Percentiles rank a stretch among this genome's conserved stretches.
phyloP scores from a whole-genome alignment of 2,797 vertebrate genomes.

The Apogon talboti region DNA sequence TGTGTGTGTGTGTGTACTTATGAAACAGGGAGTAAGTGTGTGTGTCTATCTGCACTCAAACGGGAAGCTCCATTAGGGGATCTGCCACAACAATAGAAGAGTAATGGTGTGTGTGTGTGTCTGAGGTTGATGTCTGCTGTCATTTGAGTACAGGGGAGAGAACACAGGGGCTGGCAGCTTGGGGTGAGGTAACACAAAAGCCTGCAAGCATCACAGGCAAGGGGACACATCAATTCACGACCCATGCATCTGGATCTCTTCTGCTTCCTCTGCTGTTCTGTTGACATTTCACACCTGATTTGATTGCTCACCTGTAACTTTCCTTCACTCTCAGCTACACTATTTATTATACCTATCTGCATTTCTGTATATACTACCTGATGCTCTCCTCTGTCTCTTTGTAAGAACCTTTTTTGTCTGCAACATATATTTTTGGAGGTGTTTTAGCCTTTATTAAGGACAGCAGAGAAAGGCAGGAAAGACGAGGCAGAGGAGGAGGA shows the following conservation, averaged over 20 bases:
- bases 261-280: constrained; percentile 25
- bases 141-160: constrained; percentile 71
- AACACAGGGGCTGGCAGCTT: constrained; percentile 66
- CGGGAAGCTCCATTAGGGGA: constrained; percentile 71
- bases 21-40: constrained; percentile 32
- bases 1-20: constrained; percentile 55
- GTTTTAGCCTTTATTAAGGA: too few species aligned
- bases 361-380: constrained; percentile 6
- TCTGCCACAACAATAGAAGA: constrained; percentile 72
- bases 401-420: constrained; percentile 6
- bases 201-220: constrained; percentile 52
- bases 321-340: constrained; percentile 21
- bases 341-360: constrained; percentile 18
- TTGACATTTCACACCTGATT: constrained; percentile 55
- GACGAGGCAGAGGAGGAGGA: too few species aligned
- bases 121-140: constrained; percentile 74
- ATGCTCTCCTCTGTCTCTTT: neutral
- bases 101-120: constrained; percentile 62
- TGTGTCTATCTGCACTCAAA: constrained; percentile 69
- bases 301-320: constrained; percentile 38
- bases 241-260: constrained; percentile 27
- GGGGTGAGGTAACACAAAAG: constrained; percentile 64
- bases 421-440: constrained; percentile 15
- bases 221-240: constrained; percentile 40
- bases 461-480: too few species aligned